Evolutionary conservation across 2,888 invertebrate genomes (phyloP).

Genomic region (Apamea monoglypha): DNA sequence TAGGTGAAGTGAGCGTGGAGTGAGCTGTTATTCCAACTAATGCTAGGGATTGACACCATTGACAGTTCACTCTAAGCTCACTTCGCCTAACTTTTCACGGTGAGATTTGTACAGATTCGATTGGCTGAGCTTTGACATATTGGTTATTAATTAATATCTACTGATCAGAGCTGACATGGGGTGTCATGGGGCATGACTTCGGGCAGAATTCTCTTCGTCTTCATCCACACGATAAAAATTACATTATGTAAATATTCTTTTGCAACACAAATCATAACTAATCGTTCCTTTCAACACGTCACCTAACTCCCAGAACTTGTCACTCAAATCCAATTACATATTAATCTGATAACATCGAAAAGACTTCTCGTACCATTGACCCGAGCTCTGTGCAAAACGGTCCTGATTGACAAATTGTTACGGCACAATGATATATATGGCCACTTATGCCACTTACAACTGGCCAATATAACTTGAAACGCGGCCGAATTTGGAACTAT

Average conservation of each 20-base stretch:
- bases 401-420: slow-evolving; percentile 69
- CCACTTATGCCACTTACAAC: slow-evolving; percentile 20
- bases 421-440: slow-evolving; percentile 64
- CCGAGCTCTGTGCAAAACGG: slow-evolving; percentile 26
- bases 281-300: slow-evolving; percentile 46
- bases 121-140: not conserved
- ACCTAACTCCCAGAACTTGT: slow-evolving; percentile 20
- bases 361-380: slow-evolving; percentile 37
- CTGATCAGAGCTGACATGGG: not conserved
- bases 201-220: not conserved
- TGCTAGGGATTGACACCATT: too few relatives aligned
- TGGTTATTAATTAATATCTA: not conserved
- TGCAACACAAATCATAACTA: slow-evolving; percentile 27
- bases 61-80: too few relatives aligned
- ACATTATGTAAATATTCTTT: slow-evolving; percentile 12
- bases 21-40: too few relatives aligned
- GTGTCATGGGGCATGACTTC: not conserved
- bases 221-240: not conserved
- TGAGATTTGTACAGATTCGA: too few relatives aligned
- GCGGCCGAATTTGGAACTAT: slow-evolving; percentile 3
- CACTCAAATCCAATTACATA: slow-evolving; percentile 40
- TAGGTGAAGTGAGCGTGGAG: too few relatives aligned
- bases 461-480: slow-evolving; percentile 8
- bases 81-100: too few relatives aligned
- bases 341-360: slow-evolving; percentile 47